Evolutionary conservation across 1,140 invertebrate genomes (phyloP), one percentile per base, ranked within the genome.

Genomic region (Zophobas morio): DNA sequence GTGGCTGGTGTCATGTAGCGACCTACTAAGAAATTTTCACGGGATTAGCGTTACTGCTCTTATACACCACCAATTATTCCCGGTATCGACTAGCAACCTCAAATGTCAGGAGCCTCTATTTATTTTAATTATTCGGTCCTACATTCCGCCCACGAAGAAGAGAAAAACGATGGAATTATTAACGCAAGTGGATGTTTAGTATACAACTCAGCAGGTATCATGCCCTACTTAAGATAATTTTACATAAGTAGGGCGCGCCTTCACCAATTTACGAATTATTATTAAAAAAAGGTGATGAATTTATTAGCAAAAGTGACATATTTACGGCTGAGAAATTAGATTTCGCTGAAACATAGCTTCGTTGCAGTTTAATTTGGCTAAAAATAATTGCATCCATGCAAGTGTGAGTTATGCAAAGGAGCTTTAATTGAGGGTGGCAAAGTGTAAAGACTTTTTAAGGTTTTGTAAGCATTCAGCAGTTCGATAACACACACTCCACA

Each of bases 61-160:
- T 51, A 6, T 6, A 51, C n/a, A 60, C 57, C 37, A 33, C 57
- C 57, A 39, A 37, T 20, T 51, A 63, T 63, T 63, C 35, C 57
- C 36, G 49, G 49, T 4, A 40, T 40, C 35, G 35, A 39, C n/a
- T 51, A 6, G 1, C 56, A 60, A 36, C 5, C 37, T 66, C 60
- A 66, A 66, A 66, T 66, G 60, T 66, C 60, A 66, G 39, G 39
- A 39, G n/a, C 34, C 36, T 60, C 60, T 66, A 66, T 66, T 66
- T 66, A 66, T 42, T 66, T 66, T 66, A 66, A 66, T 66, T 66
- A 42, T 40, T 40, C 56, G 33, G 1, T 60, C 34, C 32, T 60
- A 60, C 36, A 66, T 32, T 42, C 60, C 60, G 33, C 60, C 60
- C 39, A 66, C 60, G 60, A 5, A 5, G 49, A 6, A 60, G n/a